Base-by-base conservation (phyloP, 2,888 invertebrate species). In the Psylliodes chrysocephalus region DNA sequence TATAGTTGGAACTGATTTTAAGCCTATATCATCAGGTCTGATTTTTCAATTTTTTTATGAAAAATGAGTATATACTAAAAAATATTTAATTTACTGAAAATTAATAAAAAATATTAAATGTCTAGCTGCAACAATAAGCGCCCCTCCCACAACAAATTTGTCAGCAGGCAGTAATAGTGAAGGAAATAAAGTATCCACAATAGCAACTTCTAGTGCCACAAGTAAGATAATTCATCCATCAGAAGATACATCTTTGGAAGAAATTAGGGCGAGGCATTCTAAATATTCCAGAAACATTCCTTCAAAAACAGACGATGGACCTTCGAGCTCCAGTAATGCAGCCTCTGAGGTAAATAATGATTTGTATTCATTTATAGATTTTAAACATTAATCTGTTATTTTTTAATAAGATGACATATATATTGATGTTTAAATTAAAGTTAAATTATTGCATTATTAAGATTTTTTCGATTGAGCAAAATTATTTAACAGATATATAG, bases 141-240 rank as follows among this genome's bases (percentile, higher is more conserved):
- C 91, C 44, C 91, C 91, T 44, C 91, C 91, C 1, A 90, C 90
- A 22, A 83, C 82, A 35, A 82, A 81, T 63, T 78, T 78, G 5
- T 62, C 75, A 1, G 83, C 85, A 18, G 66, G 74, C 19, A 75
- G 74, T 19, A 73, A 70, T 44, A 54, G 56, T 17, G 64, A 70
- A 63, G 63, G 51, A 38, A 68, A 72, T 52, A 79, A 82, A 77
- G 73, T 85, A 80, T 71, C 85, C 83, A 86, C 91, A 6, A 91
- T 93, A 54, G 90, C 90, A 10, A 88, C 91, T n/a, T 90, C 92
- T 4, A 92, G 93, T 42, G 91, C 94, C 4, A 90, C 93, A 35
- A 93, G 94, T 77, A 92, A 92, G 84, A 96, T 97, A 60, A 89
- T 97, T 72, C 97, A 97, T 82, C 97, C 97, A 0, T 91, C 94